Conservation (phyloP, 2,113 vertebrate genomes). For the Triplophysa tibetana region DNA sequence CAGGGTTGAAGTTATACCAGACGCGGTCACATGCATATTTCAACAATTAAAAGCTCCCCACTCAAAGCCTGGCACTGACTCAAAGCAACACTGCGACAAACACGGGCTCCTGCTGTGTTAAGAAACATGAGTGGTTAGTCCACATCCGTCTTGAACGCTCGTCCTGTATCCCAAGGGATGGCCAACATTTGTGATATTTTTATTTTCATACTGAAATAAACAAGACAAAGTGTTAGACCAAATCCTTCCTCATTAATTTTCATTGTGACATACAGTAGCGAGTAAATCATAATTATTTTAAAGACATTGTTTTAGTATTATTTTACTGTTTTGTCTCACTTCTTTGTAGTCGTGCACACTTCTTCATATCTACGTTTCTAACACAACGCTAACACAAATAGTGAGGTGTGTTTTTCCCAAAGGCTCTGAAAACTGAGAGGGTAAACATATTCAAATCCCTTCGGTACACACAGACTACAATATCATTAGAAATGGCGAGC, state of each 20-base stretch:
- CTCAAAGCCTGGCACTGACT: conserved; percentile 46
- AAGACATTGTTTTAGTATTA: not conserved
- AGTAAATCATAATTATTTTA: not conserved
- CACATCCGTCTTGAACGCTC: conserved; percentile 24
- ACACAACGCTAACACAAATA: not conserved
- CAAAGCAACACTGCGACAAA: conserved; percentile 16
- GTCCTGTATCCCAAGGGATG: conserved; percentile 28
- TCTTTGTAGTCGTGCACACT: not conserved
- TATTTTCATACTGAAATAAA: conserved; percentile 1
- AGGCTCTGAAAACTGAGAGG: conserved; percentile 2
- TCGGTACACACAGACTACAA: conserved; percentile 2
- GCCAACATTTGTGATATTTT: conserved; percentile 41
- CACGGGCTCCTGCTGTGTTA: not conserved
- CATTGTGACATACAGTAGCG: not conserved
- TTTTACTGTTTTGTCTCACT: not conserved
- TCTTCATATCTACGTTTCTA: not conserved
- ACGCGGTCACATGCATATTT: conserved; percentile 47
- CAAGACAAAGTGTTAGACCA: no score
- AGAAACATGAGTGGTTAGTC: conserved; percentile 43
- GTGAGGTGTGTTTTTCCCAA: conserved; percentile 17
- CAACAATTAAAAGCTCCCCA: conserved; percentile 57
- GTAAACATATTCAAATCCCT: conserved; percentile 14
- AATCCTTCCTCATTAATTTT: not conserved
- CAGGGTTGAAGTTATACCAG: conserved; percentile 29
- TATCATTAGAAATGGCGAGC: not conserved